Evolutionary conservation across 2,113 vertebrate genomes (phyloP).

Genomic region (Nibea albiflora): DNA sequence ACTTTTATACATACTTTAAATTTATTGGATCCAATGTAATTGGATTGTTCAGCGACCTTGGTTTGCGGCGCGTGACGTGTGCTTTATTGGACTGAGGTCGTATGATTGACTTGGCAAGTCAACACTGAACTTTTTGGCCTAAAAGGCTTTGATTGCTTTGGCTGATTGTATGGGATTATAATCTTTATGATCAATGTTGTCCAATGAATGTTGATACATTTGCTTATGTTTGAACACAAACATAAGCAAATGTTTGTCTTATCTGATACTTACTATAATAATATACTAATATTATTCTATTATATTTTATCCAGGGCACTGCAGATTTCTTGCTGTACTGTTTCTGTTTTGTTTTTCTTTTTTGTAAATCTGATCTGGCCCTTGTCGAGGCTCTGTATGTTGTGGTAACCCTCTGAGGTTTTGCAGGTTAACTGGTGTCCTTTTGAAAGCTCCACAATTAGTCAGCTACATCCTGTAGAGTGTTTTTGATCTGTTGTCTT

Average conservation of each 20-base stretch:
- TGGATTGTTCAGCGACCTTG: neutral
- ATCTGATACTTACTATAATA: neutral
- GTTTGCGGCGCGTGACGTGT: neutral
- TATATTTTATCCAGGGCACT: neutral
- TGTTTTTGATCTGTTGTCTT: neutral
- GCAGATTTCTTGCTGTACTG: neutral
- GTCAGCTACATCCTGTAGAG: neutral
- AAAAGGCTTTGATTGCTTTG: neutral
- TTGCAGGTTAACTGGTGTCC: neutral
- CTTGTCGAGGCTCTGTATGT: neutral
- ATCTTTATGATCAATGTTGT: neutral
- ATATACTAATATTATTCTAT: no score
- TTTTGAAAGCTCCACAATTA: neutral
- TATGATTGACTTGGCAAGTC: slow-evolving; percentile 3
- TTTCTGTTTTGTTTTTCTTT: neutral
- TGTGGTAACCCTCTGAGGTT: neutral
- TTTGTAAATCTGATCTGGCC: neutral
- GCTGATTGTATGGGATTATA: neutral
- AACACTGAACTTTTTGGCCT: neutral
- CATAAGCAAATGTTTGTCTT: neutral
- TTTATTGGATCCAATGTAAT: neutral
- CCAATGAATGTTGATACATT: neutral
- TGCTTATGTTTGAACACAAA: neutral
- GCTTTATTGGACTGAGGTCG: neutral
- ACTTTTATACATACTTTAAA: neutral